Evolutionary conservation across 2,888 invertebrate species (phyloP).

Genomic region (Aethes cnicana): DNA sequence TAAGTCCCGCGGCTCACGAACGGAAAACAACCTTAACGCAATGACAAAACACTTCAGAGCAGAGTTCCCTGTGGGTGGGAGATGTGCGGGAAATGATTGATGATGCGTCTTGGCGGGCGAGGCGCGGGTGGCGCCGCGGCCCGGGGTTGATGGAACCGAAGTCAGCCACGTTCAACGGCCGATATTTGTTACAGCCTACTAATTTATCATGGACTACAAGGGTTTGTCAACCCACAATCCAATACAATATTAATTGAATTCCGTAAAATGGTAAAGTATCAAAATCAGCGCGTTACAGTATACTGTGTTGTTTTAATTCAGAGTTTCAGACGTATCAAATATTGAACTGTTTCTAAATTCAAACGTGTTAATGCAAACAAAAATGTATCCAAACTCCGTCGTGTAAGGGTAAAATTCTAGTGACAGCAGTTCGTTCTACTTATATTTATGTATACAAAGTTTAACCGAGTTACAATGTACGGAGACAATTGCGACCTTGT

Average conservation of each 20-base stretch:
- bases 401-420: constrained; percentile 45
- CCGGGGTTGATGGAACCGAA: constrained; percentile 74
- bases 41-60: constrained; percentile 52
- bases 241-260: constrained; percentile 13
- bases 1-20: constrained; percentile 44
- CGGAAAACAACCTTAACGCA: constrained; percentile 53
- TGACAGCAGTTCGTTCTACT: constrained; percentile 34
- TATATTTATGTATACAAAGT: constrained; percentile 10
- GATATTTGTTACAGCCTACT: constrained; percentile 59
- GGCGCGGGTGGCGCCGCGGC: constrained; percentile 43
- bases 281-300: constrained; percentile 36
- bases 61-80: constrained; percentile 41
- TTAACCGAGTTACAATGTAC: constrained; percentile 27
- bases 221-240: constrained; percentile 38
- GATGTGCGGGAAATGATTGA: constrained; percentile 69
- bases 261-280: constrained; percentile 33
- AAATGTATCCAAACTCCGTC: constrained; percentile 40
- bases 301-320: constrained; percentile 6
- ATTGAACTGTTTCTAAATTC: constrained; percentile 46
- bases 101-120: constrained; percentile 62
- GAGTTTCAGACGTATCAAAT: constrained; percentile 47
- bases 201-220: constrained; percentile 53
- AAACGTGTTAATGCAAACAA: constrained; percentile 33
- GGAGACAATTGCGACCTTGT: constrained; percentile 47
- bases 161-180: constrained; percentile 70